Evolutionary conservation across 2,113 vertebrate genomes (phyloP), one percentile per base, ranked within the genome.

Genomic region (Synodontis membranacea): DNA sequence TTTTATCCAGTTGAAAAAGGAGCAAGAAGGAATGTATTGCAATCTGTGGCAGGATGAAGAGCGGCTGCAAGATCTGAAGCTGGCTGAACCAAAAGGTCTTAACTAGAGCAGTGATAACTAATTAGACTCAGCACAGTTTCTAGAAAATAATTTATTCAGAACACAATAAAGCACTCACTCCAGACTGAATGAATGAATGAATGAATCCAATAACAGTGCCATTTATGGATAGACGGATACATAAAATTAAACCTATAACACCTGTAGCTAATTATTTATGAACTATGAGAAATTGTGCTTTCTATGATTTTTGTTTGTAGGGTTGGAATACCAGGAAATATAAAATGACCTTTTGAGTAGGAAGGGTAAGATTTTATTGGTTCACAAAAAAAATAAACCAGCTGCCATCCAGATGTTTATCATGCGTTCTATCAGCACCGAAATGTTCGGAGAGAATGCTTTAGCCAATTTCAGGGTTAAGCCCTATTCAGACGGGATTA

Each of bases 41-140:
- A 48, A 48, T 46, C 42, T 76, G 1, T n/a, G 48, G 44, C 44
- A 76, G 44, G 15, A 48, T 5, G 44, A 5, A 9, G 5, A 72
- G 70, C 9, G 21, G 39, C 9, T 74, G 9, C 3, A 9, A 76
- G 48, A 54, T 54, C 76, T 79, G 31, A 79, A 21, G 48, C 76
- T 12, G 48, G 11, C 76, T 79, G 76, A 79, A 79, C 76, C 76
- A 52, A 54, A 79, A 52, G 48, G 10, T 52, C 75, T 79, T 23
- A 79, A 54, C 48, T 11, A 21, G 48, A 78, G 48, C 75, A 0
- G 2, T 76, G 25, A 74, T 44, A 42, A 74, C 1, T n/a, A n/a
- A n/a, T n/a, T n/a, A n/a, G 4, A 28, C 23, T 8, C 50, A 50
- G 14, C 46, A 23, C 17, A 34, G 21, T 48, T 75, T 74, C 4